Evolutionary conservation across 2,113 vertebrate species (phyloP), one percentile per base, ranked within the genome.

Genomic region (Perca fluviatilis): DNA sequence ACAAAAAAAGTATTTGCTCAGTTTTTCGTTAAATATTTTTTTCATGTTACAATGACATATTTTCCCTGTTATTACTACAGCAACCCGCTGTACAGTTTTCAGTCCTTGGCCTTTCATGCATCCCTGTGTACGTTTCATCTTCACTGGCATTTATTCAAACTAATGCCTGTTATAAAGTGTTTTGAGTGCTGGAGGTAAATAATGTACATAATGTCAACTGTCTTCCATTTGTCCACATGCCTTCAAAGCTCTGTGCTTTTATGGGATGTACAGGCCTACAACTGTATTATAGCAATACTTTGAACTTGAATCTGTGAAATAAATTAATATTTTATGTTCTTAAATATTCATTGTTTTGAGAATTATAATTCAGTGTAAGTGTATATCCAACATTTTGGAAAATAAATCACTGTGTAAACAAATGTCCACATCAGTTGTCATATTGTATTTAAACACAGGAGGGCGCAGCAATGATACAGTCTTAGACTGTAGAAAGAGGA

Each of bases 281-380:
- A 76, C 50, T 92, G 88, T 87, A 76, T 58, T 54, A 83, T 78
- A 82, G 77, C 68, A 84, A 85, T 76, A 85, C 43, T 74, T 85
- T 73, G 21, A 47, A 54, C 13, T 68, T 82, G 46, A 69, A 65
- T 82, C 1, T 77, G 56, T 78, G 40, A 80, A 90, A 86, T 92
- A 89, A 91, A 91, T 76, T 36, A 49, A 82, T 84, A 89, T 84
- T 78, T 80, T 74, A 76, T 80, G 64, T 68, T 15, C 33, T 53
- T 70, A 36, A 8, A 40, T 27, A 11, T 54, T 2, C 23, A 1
- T 16, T 43, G 0, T 25, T 61, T 67, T 49, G 15, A 25, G 15
- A 23, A 33, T 33, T 49, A 14, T 9, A n/a, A 60, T n/a, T n/a
- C n/a, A n/a, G n/a, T n/a, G n/a, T n/a, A n/a, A n/a, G n/a, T n/a